Evolutionary conservation across 2,888 invertebrate genomes (phyloP).

Genomic region (Ophraella communa): DNA sequence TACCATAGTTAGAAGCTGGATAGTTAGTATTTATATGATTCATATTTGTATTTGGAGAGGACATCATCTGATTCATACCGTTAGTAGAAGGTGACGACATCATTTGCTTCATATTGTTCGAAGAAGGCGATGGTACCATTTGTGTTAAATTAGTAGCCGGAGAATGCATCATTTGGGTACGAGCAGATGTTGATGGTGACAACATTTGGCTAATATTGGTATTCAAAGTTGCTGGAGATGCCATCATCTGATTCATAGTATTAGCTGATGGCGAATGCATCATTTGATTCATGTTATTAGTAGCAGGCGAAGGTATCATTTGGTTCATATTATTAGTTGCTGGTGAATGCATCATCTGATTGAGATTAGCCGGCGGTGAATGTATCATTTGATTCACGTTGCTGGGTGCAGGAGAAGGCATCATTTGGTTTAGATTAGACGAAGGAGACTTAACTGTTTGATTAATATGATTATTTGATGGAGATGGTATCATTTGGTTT

Average conservation of each 20-base stretch:
- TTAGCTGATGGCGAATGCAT: slow-evolving; percentile 43
- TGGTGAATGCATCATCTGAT: slow-evolving; percentile 46
- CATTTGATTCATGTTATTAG: slow-evolving; percentile 43
- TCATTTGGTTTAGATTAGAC: slow-evolving; percentile 45
- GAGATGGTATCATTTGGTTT: slow-evolving; percentile 44
- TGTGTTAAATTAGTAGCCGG: slow-evolving; percentile 44
- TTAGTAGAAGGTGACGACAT: slow-evolving; percentile 45
- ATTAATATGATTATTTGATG: slow-evolving; percentile 23
- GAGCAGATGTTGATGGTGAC: slow-evolving; percentile 39
- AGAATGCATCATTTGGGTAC: slow-evolving; percentile 44
- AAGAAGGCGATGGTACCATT: slow-evolving; percentile 45
- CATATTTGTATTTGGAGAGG: slow-evolving; percentile 49
- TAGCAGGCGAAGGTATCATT: slow-evolving; percentile 47
- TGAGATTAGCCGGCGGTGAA: slow-evolving; percentile 40
- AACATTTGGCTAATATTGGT: slow-evolving; percentile 47
- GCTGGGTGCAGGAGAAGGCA: slow-evolving; percentile 39
- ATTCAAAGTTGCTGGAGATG: slow-evolving; percentile 38
- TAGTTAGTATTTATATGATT: slow-evolving; percentile 42
- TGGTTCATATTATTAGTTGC: slow-evolving; percentile 45
- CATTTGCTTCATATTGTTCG: slow-evolving; percentile 46
- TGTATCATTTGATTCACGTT: slow-evolving; percentile 11
- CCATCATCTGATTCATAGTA: slow-evolving; percentile 44
- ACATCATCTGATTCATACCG: slow-evolving; percentile 47
- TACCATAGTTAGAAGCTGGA: slow-evolving; percentile 43
- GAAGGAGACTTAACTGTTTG: slow-evolving; percentile 46